Evolutionary conservation across 2,888 invertebrate genomes (phyloP), one percentile per base, ranked within the genome.

Genomic region (Stenodera caucasica): DNA sequence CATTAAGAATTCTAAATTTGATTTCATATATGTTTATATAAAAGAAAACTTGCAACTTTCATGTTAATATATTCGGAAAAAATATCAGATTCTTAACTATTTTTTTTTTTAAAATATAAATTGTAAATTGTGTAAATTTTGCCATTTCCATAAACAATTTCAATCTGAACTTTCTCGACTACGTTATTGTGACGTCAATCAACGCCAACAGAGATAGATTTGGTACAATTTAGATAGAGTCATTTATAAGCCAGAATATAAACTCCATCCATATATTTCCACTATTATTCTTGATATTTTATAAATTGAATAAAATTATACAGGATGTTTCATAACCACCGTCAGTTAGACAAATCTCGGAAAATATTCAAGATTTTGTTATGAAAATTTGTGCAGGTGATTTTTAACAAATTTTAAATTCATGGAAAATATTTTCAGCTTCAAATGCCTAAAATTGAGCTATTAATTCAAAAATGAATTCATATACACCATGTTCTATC

Each of bases 171-270:
- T 3, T 18, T 40, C 9, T 35, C 12, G 12, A 12, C 9, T 15
- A 18, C 18, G 21, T 45, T 45, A 45, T 45, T 45, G 45, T 11
- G 21, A 12, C 45, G 45, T 45, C 45, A 45, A 45, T 45, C 45
- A 45, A 45, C 21, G 45, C 45, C 45, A 45, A 21, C 45, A 45
- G 45, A 45, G 45, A 45, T 45, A 21, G 18, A 45, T 45, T 45
- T 9, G 9, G 45, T 45, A 21, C 45, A 45, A 45, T 45, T 45
- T 45, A 45, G 45, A 21, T 45, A 15, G 21, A 12, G 21, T 45
- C 45, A 45, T 45, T 45, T 45, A 45, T 45, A 45, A 45, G 21
- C 45, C 45, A 11, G 1, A 21, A 14, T 18, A 45, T 45, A n/a
- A 45, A 21, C 12, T 21, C 45, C 21, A 12, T 40, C 37, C 9